Percentiles rank a stretch among this genome's conserved stretches.
Evolutionary conservation across 2,797 vertebrate species (phyloP).

Genomic region (Pogonophryne albipinna): DNA sequence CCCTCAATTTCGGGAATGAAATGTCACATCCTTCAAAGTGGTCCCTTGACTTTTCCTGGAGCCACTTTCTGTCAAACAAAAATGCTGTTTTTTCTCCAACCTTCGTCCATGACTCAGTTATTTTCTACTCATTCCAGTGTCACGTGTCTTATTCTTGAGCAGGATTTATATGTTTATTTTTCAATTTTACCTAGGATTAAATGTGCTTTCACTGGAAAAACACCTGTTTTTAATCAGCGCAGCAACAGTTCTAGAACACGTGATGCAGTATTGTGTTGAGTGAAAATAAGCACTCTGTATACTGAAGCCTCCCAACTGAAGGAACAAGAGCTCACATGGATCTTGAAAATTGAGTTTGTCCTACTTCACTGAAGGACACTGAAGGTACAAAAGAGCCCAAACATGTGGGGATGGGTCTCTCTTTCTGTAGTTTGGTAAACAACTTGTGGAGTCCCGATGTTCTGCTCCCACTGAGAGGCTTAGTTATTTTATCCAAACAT

Average conservation of each 20-base stretch:
- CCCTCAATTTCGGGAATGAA: constrained; percentile 46
- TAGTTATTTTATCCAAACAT: background rate
- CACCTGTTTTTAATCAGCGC: constrained; percentile 10
- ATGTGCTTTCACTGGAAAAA: background rate
- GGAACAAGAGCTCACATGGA: background rate
- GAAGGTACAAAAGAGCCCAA: constrained; percentile 11
- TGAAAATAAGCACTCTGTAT: too few species aligned
- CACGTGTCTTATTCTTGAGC: background rate
- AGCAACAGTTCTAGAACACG: constrained; percentile 4
- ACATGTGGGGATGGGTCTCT: background rate
- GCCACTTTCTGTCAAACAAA: constrained; percentile 20
- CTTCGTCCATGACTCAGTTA: constrained; percentile 7
- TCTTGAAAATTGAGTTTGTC: constrained; percentile 24
- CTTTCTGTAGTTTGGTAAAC: constrained; percentile 8
- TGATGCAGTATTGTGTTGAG: background rate
- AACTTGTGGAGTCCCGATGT: background rate
- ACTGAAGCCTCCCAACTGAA: too few species aligned
- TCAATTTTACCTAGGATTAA: background rate
- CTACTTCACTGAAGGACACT: constrained; percentile 31
- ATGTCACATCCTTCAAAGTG: constrained; percentile 61
- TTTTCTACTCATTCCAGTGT: constrained; percentile 1
- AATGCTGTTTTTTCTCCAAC: constrained; percentile 7
- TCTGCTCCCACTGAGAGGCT: background rate
- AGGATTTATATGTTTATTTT: background rate
- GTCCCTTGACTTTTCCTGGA: constrained; percentile 48